phyloP scores from a whole-genome alignment of 2,797 vertebrate species.

The Trichosurus vulpecula region DNA sequence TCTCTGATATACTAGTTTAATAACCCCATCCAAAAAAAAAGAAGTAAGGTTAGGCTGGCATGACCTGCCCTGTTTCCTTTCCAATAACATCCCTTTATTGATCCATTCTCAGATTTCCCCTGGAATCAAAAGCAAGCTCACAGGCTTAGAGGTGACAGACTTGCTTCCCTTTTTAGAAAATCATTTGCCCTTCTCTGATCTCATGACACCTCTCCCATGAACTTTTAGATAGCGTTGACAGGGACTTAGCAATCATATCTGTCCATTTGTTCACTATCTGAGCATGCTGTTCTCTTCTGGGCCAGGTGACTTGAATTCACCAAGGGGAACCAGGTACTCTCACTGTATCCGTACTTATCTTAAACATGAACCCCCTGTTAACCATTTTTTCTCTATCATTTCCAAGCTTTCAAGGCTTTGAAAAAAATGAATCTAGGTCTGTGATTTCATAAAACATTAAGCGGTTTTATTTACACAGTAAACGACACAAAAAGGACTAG shows the following conservation, averaged over 20 bases:
- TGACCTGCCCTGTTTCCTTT: background rate
- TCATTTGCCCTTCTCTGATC: background rate
- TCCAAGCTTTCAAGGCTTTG: background rate
- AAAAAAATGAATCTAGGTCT: background rate
- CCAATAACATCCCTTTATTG: background rate
- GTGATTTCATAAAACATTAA: background rate
- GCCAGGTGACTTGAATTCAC: background rate
- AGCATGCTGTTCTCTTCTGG: background rate
- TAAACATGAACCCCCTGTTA: background rate
- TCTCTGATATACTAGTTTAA: background rate
- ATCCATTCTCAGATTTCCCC: background rate
- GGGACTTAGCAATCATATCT: background rate
- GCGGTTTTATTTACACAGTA: background rate
- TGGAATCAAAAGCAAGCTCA: background rate
- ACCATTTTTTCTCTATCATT: background rate
- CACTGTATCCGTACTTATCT: background rate
- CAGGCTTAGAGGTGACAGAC: background rate
- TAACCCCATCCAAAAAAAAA: background rate
- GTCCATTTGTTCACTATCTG: background rate
- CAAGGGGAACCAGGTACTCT: background rate
- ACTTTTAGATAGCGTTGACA: background rate
- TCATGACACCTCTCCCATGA: background rate
- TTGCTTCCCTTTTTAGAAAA: slow-evolving; percentile 1
- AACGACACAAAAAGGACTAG: background rate
- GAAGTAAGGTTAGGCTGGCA: background rate